These are phyloP conservation scores for Diogma glabrata DNA, from an alignment of 2,888 invertebrate genomes.

Conservation along the genomic window DNA sequence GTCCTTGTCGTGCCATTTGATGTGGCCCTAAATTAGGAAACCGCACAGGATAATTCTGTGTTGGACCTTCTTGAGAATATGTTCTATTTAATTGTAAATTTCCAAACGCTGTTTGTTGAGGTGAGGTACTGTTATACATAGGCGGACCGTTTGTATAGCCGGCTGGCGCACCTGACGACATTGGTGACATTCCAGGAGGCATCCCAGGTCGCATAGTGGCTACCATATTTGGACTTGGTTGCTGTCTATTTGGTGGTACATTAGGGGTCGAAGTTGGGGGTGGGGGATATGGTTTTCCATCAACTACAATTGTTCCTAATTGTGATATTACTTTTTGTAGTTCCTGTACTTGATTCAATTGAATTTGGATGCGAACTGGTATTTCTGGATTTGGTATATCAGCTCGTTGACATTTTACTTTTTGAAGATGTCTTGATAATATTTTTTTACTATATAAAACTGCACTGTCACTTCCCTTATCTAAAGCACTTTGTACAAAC, in stretches of 20 bases:
- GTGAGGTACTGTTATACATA: slow-evolving; percentile 30
- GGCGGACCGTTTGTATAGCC: slow-evolving; percentile 31
- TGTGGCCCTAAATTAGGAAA: slow-evolving; percentile 30
- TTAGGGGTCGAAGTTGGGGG: slow-evolving; percentile 30
- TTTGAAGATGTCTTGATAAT: slow-evolving; percentile 60
- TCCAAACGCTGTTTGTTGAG: slow-evolving; percentile 28
- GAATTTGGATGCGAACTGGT: slow-evolving; percentile 69
- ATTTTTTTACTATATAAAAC: slow-evolving; percentile 72
- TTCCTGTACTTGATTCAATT: slow-evolving; percentile 69
- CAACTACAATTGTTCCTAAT: slow-evolving; percentile 71
- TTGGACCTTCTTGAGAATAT: slow-evolving; percentile 32
- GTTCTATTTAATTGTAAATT: slow-evolving; percentile 33
- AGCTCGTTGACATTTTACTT: slow-evolving; percentile 70
- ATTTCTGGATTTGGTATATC: slow-evolving; percentile 86
- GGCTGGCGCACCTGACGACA: slow-evolving; percentile 24
- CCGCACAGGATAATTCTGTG: slow-evolving; percentile 30
- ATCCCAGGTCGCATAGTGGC: slow-evolving; percentile 28
- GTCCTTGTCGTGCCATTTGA: slow-evolving; percentile 37
- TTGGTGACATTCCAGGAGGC: slow-evolving; percentile 30
- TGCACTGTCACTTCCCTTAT: slow-evolving; percentile 73
- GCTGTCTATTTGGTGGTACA: slow-evolving; percentile 27
- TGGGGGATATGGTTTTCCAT: slow-evolving; percentile 63
- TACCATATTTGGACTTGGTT: slow-evolving; percentile 34
- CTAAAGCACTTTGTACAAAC: slow-evolving; percentile 68
- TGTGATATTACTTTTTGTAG: slow-evolving; percentile 65